phyloP scores from a whole-genome alignment of 1,140 invertebrate genomes.

The Anastrepha ludens region DNA sequence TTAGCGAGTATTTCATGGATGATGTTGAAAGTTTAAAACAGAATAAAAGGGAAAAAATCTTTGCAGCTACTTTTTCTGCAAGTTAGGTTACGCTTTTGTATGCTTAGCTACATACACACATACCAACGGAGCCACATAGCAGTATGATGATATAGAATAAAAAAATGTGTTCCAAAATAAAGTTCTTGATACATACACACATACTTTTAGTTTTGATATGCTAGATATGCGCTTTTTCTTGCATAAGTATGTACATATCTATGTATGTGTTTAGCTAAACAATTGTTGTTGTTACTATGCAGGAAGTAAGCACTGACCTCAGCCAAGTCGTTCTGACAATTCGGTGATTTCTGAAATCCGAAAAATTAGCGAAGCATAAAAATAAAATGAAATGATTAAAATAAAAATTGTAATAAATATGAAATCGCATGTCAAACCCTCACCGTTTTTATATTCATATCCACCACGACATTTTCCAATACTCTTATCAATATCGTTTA shows the following conservation, averaged over 20 bases:
- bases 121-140: neutral
- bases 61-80: slow-evolving; percentile 1
- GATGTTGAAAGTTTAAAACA: slow-evolving; percentile 25
- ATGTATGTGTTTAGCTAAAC: neutral
- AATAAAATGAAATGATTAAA: neutral
- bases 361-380: neutral
- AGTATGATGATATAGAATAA: neutral
- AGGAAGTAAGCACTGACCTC: neutral
- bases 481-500: slow-evolving; percentile 10
- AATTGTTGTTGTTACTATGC: neutral
- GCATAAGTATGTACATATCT: neutral
- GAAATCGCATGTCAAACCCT: neutral
- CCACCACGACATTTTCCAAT: neutral
- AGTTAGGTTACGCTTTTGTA: neutral
- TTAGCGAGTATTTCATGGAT: slow-evolving; percentile 44
- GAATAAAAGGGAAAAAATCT: slow-evolving; percentile 8
- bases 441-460: neutral
- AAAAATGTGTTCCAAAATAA: neutral
- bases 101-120: neutral
- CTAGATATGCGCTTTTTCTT: neutral
- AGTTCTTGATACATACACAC: neutral
- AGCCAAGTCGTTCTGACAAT: neutral
- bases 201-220: slow-evolving; percentile 9
- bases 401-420: neutral
- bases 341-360: neutral